Conservation (phyloP, 2,797 vertebrate species). For the Macropus fuliginosus region DNA sequence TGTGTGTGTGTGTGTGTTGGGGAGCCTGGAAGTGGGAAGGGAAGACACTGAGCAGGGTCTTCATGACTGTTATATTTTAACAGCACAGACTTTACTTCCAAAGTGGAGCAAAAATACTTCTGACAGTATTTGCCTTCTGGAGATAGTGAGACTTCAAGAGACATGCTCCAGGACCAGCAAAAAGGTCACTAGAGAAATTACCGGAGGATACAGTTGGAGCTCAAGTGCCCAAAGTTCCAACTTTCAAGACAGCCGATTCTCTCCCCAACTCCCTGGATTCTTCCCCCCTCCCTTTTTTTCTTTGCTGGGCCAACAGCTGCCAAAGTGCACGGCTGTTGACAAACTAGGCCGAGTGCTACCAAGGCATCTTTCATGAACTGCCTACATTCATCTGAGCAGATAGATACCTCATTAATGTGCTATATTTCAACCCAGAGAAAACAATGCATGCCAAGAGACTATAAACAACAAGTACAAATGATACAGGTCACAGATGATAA, state of each 20-base stretch:
- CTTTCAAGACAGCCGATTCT: neutral
- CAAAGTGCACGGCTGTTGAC: slow-evolving; percentile 79
- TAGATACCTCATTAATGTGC: slow-evolving; percentile 85
- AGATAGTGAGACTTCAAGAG: neutral
- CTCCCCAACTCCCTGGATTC: neutral
- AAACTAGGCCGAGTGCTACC: slow-evolving; percentile 80
- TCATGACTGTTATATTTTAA: neutral
- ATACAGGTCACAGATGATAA: slow-evolving; percentile 85
- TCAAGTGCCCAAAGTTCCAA: neutral
- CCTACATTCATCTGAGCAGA: slow-evolving; percentile 78
- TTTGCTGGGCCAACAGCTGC: slow-evolving; percentile 74
- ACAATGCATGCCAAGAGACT: slow-evolving; percentile 83
- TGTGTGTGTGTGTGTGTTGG: neutral
- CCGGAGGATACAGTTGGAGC: neutral
- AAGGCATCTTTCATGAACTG: slow-evolving; percentile 79
- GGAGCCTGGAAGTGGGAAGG: neutral
- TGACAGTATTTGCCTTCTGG: no score
- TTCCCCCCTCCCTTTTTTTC: slow-evolving; percentile 49
- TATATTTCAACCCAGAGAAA: slow-evolving; percentile 84
- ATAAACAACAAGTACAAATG: slow-evolving; percentile 84
- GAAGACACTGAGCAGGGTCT: neutral
- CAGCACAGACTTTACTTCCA: neutral
- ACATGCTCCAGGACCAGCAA: neutral
- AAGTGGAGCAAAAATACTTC: neutral
- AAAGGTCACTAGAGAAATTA: neutral